These are phyloP conservation scores for Misgurnus mizolepis DNA, from an alignment of 2,113 vertebrate genomes.

Conservation along the genomic window DNA sequence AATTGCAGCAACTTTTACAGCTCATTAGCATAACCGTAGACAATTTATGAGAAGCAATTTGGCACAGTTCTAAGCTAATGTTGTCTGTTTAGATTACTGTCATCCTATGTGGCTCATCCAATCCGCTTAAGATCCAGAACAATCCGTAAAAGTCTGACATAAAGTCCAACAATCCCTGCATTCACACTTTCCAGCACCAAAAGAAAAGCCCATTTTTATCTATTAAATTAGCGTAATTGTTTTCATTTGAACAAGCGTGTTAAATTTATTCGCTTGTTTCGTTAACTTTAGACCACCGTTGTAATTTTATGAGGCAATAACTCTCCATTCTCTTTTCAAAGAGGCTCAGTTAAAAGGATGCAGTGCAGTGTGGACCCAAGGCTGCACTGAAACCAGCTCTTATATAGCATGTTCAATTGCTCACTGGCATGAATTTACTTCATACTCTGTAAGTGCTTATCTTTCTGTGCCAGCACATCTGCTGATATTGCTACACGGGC, in stretches of 20 bases:
- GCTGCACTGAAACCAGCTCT: not conserved
- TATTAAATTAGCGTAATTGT: not conserved
- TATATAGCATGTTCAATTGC: slow-evolving; percentile 13
- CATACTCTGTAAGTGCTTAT: not conserved
- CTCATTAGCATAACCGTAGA: not conserved
- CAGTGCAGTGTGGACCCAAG: not conserved
- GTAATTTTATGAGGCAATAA: slow-evolving; percentile 5
- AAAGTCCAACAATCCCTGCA: not conserved
- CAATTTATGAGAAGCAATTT: not conserved
- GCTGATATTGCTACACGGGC: not conserved
- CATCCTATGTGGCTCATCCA: not conserved
- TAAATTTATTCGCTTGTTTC: not conserved
- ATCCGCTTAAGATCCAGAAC: not conserved
- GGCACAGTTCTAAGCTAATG: too few species aligned
- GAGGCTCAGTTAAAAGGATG: not conserved
- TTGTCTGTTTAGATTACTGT: too few species aligned
- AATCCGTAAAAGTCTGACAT: not conserved
- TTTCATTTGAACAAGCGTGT: slow-evolving; percentile 2
- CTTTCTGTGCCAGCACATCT: slow-evolving; percentile 8
- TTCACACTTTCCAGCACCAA: not conserved
- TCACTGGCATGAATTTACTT: not conserved
- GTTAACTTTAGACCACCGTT: too few species aligned
- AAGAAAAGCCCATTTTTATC: not conserved
- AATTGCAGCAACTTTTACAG: too few species aligned
- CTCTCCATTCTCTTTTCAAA: not conserved